Conservation (phyloP, 2,888 invertebrate genomes). For the Lasius fuliginosus region DNA sequence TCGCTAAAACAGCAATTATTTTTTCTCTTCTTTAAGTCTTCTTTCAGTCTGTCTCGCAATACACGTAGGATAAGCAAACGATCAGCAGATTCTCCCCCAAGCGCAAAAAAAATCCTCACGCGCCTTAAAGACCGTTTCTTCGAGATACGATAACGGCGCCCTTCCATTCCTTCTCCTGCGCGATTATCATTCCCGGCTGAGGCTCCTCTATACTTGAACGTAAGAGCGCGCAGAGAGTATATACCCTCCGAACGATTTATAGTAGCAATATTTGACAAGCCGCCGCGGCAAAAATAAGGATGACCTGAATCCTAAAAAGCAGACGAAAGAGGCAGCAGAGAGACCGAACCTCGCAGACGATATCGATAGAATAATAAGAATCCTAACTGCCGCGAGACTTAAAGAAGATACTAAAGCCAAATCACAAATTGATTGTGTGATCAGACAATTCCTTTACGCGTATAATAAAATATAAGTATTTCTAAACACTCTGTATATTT, state of each 20-base stretch:
- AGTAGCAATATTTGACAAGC: constrained; percentile 56
- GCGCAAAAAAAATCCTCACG: not conserved
- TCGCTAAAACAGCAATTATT: not conserved
- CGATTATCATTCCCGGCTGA: not conserved
- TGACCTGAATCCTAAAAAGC: constrained; percentile 10
- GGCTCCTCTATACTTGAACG: constrained; percentile 2
- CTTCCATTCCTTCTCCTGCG: not conserved
- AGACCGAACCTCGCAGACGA: not conserved
- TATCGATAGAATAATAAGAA: constrained; percentile 26
- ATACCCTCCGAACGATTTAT: constrained; percentile 56
- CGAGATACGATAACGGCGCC: constrained; percentile 32
- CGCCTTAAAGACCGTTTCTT: constrained; percentile 14
- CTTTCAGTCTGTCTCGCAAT: not conserved
- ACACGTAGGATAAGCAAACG: constrained; percentile 14
- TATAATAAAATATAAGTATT: not conserved
- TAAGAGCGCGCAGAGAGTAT: not conserved
- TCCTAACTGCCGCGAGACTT: not conserved
- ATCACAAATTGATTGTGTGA: not conserved
- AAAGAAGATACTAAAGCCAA: constrained; percentile 2
- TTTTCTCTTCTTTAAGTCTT: not conserved
- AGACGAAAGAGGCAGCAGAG: not conserved
- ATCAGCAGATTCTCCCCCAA: not conserved
- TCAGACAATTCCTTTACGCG: not conserved
- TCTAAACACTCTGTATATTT: not conserved
- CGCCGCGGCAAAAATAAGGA: not conserved